Base-by-base conservation (phyloP, 1,140 invertebrate genomes). In the Euglossa dilemma region DNA sequence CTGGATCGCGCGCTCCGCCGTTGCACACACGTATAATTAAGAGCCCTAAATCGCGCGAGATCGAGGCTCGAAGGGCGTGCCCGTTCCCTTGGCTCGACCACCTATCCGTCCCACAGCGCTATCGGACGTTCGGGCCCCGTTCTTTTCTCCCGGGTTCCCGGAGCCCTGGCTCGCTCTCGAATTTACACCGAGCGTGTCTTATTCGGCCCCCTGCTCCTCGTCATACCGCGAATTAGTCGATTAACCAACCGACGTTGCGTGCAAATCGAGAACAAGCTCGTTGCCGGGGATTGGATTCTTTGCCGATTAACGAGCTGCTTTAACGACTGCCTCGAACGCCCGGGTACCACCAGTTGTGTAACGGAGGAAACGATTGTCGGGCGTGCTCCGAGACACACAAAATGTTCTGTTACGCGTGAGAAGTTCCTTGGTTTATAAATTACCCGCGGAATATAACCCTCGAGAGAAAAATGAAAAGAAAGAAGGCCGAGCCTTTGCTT, bases 11-110 rank as follows among this genome's bases (percentile, higher is more conserved):
- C 87, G 85, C 83, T 89, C 77, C 85, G 87, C 85, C 83, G 70
- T 85, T 90, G 82, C 86, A 81, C 88, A 89, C 89, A 92, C 90
- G 84, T 92, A 90, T 92, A 92, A 92, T 92, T 92, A 90, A 92
- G 91, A 92, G 90, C 87, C 90, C 91, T 91, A 92, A 92, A 92
- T 92, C 91, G 90, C 90, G 90, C 85, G 90, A 92, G 90, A 92
- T 92, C 89, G 87, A 88, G 85, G 88, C 88, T 90, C 83, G 83
- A 89, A 92, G 89, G 90, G 91, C 90, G 90, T 90, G 86, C 69
- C 86, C 87, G 43, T 52, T 36, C 45, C 69, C 76, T 57, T 11
- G 20, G 25, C 74, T 83, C 80, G 81, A 89, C 89, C 87, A 86
- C 85, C 87, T 90, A 90, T 90, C 89, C 86, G 76, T 90, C 89